A percentile compares a stretch with the other conserved stretches of the same genome.
phyloP scores from a whole-genome alignment of 1,140 invertebrate species.

The Yoshiicerus persimilis region DNA sequence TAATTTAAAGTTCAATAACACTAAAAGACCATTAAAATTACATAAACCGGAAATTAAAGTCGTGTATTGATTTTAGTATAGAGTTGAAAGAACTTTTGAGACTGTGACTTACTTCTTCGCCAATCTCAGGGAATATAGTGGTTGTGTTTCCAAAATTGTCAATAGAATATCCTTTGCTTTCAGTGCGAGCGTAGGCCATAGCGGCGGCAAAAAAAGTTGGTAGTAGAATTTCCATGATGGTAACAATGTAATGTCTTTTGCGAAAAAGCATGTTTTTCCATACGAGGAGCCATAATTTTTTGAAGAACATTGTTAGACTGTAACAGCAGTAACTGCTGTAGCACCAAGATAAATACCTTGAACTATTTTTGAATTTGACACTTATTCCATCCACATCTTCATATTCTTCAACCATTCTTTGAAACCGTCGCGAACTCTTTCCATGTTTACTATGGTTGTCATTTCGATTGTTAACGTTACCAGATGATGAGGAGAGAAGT shows the following conservation, averaged over 20 bases:
- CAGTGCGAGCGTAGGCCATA: constrained; percentile 18
- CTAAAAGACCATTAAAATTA: too few relatives aligned
- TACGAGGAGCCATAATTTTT: constrained; percentile 37
- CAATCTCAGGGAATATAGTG: neutral
- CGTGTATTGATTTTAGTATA: neutral
- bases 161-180: neutral
- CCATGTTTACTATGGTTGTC: neutral
- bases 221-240: constrained; percentile 42
- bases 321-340: neutral
- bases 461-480: neutral
- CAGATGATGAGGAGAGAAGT: neutral
- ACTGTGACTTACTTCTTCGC: constrained; percentile 26
- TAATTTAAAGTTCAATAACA: neutral
- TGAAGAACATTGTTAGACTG: neutral
- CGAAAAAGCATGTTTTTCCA: constrained; percentile 47
- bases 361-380: neutral
- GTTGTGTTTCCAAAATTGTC: constrained; percentile 12
- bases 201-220: constrained; percentile 40
- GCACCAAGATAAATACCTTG: neutral
- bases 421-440: neutral
- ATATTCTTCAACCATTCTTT: constrained; percentile 62
- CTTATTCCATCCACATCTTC: constrained; percentile 66
- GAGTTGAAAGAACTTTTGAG: neutral
- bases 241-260: constrained; percentile 46
- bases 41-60: too few relatives aligned